These are phyloP conservation scores for Ranitomeya variabilis DNA, from an alignment of 2,113 vertebrate species.

Conservation along the genomic window DNA sequence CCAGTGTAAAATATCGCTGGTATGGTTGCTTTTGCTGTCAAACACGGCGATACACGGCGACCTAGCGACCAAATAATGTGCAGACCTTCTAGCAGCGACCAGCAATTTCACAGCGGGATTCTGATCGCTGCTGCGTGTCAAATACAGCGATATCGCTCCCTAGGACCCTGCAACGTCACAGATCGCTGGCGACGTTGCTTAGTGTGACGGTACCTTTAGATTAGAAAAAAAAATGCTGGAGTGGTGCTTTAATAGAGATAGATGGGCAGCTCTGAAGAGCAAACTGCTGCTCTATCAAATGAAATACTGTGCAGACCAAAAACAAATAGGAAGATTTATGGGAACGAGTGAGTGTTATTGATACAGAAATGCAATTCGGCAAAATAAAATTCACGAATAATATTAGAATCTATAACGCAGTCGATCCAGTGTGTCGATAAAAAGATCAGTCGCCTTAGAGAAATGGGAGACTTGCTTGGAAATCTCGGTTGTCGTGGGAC, in stretches of 20 bases:
- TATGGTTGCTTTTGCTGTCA: no score
- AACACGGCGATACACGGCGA: no score
- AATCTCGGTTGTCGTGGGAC: not conserved
- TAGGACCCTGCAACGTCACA: no score
- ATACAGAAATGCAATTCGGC: not conserved
- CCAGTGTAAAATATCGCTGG: no score
- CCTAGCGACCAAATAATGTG: no score
- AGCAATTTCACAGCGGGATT: no score
- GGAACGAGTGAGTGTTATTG: not conserved
- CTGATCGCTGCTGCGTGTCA: no score
- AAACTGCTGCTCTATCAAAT: not conserved
- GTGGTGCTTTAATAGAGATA: not conserved
- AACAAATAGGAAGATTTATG: not conserved
- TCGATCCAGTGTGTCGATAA: not conserved
- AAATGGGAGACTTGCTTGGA: not conserved
- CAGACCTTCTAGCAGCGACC: no score
- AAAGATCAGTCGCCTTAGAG: not conserved
- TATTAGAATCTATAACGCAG: not conserved
- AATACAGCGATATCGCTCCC: no score
- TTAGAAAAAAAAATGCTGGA: no score
- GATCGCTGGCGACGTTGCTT: no score
- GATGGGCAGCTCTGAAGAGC: not conserved
- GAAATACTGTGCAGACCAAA: not conserved
- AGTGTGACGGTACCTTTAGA: no score
- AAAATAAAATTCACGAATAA: not conserved